Base-by-base conservation (phyloP, 1,140 invertebrate genomes). In the Octopus sinensis region DNA sequence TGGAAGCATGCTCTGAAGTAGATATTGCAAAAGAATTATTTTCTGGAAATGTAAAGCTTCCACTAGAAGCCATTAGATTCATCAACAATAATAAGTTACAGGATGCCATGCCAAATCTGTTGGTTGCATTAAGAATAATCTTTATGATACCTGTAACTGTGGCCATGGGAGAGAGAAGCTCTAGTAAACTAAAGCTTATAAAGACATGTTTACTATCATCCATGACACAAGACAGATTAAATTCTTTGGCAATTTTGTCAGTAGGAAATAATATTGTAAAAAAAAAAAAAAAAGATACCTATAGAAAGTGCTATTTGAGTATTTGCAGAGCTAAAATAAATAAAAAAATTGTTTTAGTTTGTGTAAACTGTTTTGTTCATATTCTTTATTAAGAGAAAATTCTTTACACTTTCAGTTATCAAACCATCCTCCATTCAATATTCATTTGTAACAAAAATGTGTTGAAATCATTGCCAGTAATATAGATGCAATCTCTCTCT, bases 71-170 rank as follows among this genome's bases (percentile, higher is more conserved):
- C 30, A 43, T 43, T 43, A 43, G 30, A 43, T 68, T 68, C 62
- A 68, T 68, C 62, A 68, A 68, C 62, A 68, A n/a, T 68, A 68
- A 68, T 68, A 68, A 68, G 62, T 68, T 68, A 68, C 62, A 68
- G 62, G 30, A 43, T 43, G 30, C 30, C 30, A 43, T 43, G 30
- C 30, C 30, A 68, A 68, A 68, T 68, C 62, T 68, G 62, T 68
- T 12, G 62, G 62, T 68, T 68, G 62, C 62, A 68, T 68, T 68
- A 68, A 68, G 62, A 68, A 68, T 68, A 68, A 68, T 68, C 12
- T n/a, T 68, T 68, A 68, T n/a, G 62, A 68, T 68, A 68, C 62
- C 62, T 68, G n/a, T 68, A 68, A 68, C 62, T 68, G 62, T 68
- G 62, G 62, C 62, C 62, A 68, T n/a, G 62, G 62, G n/a, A 68